Percentiles rank a stretch among this genome's conserved stretches.
phyloP scores from a whole-genome alignment of 2,888 invertebrate species.

The Helobdella robusta region DNA sequence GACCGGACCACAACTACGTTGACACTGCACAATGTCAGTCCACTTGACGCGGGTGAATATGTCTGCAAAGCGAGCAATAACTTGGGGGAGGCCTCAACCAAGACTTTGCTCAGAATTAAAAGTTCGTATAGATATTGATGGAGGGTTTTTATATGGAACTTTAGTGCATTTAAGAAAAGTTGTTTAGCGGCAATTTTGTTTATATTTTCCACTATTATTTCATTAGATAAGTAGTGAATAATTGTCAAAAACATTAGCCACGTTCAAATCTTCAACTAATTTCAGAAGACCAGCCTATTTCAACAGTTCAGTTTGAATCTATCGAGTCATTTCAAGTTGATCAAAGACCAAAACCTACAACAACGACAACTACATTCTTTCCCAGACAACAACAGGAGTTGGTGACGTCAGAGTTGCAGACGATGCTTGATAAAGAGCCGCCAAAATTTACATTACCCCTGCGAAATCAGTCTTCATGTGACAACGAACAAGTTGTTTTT shows the following conservation, averaged over 20 bases:
- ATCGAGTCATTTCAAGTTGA: constrained; percentile 9
- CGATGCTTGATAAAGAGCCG: constrained; percentile 46
- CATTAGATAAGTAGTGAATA: neutral
- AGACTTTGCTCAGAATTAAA: constrained; percentile 44
- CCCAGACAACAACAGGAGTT: neutral
- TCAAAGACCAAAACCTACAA: neutral
- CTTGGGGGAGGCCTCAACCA: constrained; percentile 60
- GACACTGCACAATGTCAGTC: constrained; percentile 39
- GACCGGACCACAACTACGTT: constrained; percentile 40
- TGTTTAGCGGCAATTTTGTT: neutral
- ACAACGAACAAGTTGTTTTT: constrained; percentile 64
- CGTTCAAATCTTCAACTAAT: constrained; percentile 8
- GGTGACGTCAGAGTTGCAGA: constrained; percentile 7
- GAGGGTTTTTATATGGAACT: neutral
- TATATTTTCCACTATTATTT: neutral
- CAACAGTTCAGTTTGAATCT: constrained; percentile 8
- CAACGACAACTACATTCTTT: no score
- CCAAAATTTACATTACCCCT: constrained; percentile 70
- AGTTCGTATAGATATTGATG: constrained; percentile 36
- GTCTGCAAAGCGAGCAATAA: constrained; percentile 62
- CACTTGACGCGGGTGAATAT: constrained; percentile 67
- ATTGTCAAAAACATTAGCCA: neutral
- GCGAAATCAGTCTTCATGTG: constrained; percentile 70
- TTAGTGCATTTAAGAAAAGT: neutral
- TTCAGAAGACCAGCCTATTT: constrained; percentile 37